Evolutionary conservation across 2,888 invertebrate genomes (phyloP).

Genomic region (Thecophora atra): DNA sequence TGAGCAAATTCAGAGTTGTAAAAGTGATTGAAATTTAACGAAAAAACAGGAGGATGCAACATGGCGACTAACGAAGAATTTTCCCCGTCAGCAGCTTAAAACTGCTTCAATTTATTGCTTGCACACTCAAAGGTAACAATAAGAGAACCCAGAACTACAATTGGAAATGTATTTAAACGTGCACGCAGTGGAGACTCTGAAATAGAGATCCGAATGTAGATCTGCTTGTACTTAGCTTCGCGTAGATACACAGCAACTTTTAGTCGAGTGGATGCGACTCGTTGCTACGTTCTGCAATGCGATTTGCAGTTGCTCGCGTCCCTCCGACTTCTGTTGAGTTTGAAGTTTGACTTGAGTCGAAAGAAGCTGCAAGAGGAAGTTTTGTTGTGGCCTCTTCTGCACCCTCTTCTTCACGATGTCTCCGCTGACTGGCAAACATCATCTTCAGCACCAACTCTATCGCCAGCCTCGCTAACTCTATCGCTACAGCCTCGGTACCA

Average conservation of each 20-base stretch:
- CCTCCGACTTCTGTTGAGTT: neutral
- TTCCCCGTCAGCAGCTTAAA: neutral
- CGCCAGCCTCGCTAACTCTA: neutral
- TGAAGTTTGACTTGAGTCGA: conserved; percentile 8
- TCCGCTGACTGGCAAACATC: neutral
- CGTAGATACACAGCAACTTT: neutral
- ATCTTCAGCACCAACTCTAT: too few relatives aligned
- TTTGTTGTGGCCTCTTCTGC: neutral
- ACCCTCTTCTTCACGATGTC: neutral
- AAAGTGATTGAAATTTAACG: too few relatives aligned
- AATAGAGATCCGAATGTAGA: neutral
- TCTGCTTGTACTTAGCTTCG: too few relatives aligned
- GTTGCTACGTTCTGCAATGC: neutral
- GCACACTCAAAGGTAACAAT: neutral
- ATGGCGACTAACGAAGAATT: neutral
- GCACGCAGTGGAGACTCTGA: neutral
- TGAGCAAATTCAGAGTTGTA: too few relatives aligned
- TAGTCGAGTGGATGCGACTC: neutral
- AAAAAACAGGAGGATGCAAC: too few relatives aligned
- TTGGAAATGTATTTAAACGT: neutral
- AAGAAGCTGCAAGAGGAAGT: conserved; percentile 11
- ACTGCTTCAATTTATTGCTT: too few relatives aligned
- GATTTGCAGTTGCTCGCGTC: neutral
- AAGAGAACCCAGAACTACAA: neutral
- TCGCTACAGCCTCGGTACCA: neutral